Evolutionary conservation across 1,140 invertebrate species (phyloP), one percentile per base, ranked within the genome.

Genomic region (Oncopodura yosiiana): DNA sequence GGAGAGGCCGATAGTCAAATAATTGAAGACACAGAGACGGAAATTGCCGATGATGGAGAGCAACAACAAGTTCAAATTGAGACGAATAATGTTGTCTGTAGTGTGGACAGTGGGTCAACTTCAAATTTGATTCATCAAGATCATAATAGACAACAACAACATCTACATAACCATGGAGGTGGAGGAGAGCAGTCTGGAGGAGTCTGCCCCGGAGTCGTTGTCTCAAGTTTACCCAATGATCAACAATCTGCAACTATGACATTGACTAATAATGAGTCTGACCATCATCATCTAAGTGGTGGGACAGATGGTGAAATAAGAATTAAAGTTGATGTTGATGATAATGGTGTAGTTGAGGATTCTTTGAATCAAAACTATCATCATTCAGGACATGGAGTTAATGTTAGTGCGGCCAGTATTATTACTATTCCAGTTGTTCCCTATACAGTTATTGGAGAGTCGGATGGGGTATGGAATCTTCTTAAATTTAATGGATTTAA

Each of bases 361-460:
- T 39, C 16, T 39, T 34, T 8, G 30, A 34, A 53, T 41, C 51
- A 41, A 32, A 41, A 18, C 27, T 26, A 43, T 23, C 49, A 51
- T 29, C 49, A 51, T 19, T 27, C 37, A 9, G 37, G 37, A 12
- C 57, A 59, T 26, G 45, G 44, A 16, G 52, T 43, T 9, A 58
- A 56, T 30, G 61, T 60, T 11, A 56, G 42, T 16, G 48, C 57
- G 9, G 56, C 49, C 11, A 48, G 23, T 21, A 61, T 62, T 29
- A 64, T 59, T 32, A 62, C 60, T 32, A 62, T 62, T 54, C 56
- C 56, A 11, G 56, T 62, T 11, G 53, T 61, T 41, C 48, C 21
- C n/a, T 64, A 61, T 23, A 62, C 60, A 11, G 56, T 64, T 30
- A 59, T 62, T 37, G 56, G 52, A 3, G 56, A 59, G 21, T 29